phyloP scores from a whole-genome alignment of 2,888 invertebrate genomes.

The Fragum sueziense region DNA sequence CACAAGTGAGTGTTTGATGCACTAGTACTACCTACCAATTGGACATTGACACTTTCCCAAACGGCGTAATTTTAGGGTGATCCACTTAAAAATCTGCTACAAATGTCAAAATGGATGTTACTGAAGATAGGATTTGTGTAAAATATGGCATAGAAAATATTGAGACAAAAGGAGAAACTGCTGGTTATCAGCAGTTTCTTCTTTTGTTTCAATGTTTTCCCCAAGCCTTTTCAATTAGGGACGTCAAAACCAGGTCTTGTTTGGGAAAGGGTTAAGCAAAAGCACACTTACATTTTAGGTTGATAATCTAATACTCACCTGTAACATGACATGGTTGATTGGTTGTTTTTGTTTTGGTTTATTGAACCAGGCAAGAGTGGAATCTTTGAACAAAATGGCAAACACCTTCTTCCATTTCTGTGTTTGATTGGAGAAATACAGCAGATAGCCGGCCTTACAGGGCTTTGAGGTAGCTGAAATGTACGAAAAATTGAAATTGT shows the following conservation, averaged over 20 bases:
- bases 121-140: too few relatives aligned
- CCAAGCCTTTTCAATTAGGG: neutral
- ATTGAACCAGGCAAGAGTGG: constrained; percentile 52
- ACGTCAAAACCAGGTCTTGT: neutral
- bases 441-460: constrained; percentile 44
- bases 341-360: constrained; percentile 42
- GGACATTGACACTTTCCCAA: too few relatives aligned
- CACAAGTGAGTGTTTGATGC: too few relatives aligned
- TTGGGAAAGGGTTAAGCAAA: neutral
- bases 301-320: neutral
- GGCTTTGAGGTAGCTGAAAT: constrained; percentile 36
- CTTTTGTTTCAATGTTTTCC: neutral
- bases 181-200: constrained; percentile 6
- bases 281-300: neutral
- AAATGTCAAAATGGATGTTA: too few relatives aligned
- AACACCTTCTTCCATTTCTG: constrained; percentile 54
- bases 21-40: too few relatives aligned
- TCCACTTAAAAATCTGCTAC: too few relatives aligned
- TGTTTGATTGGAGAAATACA: constrained; percentile 31
- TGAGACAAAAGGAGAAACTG: neutral
- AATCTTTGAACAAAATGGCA: constrained; percentile 46
- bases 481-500: too few relatives aligned
- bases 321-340: constrained; percentile 10
- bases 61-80: too few relatives aligned
- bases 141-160: neutral